Evolutionary conservation across 2,888 invertebrate species (phyloP), one percentile per base, ranked within the genome.

Genomic region (Craniophora ligustri): DNA sequence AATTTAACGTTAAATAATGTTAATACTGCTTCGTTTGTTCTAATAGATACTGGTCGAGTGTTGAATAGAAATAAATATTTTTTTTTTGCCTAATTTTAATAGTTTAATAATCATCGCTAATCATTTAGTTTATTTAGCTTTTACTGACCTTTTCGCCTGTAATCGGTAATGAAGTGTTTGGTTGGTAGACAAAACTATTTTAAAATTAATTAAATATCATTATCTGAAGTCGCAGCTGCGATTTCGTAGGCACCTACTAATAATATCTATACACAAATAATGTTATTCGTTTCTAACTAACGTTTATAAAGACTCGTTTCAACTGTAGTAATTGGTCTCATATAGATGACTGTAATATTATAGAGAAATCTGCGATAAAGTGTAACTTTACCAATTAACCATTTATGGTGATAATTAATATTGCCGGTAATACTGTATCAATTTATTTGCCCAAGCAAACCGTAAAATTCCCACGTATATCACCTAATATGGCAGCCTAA

Each of bases 1-100:
- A 54, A 45, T 72, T 50, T 46, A 59, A 46, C 47, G 48, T 53
- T 40, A 49, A 55, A 56, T 48, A 50, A 40, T 51, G 54, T 57
- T 62, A 56, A 56, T 46, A 21, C 30, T 45, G n/a, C 11, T 35
- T 13, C 36, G 39, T 41, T 62, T 49, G 18, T 50, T 50, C 44
- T 61, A 46, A 34, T 54, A 40, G 49, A 34, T 54, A 40, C 23
- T 34, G 23, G 18, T 34, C 26, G 23, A 14, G 26, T 28, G 5
- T 23, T 1, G 0, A 7, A 16, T 14, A 1, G n/a, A 11, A 35
- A 14, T 2, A 10, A 8, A 23, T 23, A 23, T 23, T 26, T 26
- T n/a, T n/a, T 26, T 3, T 26, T 26, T 26, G n/a, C n/a, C n/a
- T n/a, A n/a, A n/a, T n/a, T n/a, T n/a, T n/a, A n/a, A 10, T 4